Evolutionary conservation across 2,797 vertebrate species (phyloP), one percentile per base, ranked within the genome.

Genomic region (Takifugu ocellatus): DNA sequence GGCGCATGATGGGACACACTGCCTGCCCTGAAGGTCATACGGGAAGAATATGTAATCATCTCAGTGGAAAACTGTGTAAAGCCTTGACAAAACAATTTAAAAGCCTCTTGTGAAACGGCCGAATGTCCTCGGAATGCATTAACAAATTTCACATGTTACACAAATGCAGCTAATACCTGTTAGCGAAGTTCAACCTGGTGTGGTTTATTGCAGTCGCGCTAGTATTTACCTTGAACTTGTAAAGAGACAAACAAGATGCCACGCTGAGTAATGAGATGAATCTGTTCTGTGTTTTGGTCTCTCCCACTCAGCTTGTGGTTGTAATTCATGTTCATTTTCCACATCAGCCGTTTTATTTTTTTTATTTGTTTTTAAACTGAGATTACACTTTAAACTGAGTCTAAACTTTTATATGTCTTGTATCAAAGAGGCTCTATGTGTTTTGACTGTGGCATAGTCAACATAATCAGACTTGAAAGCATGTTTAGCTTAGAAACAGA

Each of bases 21-120:
- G 51, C 43, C 49, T 50, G 66, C 65, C 67, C 73, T 54, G 59
- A 63, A 68, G 76, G 66, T 74, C 74, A 78, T 47, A 77, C 72
- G 43, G 58, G 68, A 49, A 66, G 43, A 70, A 69, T 75, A 53
- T 79, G 66, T 81, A 74, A 88, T 82, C 77, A 83, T 81, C 61
- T 58, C 68, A 66, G 58, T 55, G 59, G 61, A 82, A 65, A 65
- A 66, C 72, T 78, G 79, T 61, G 64, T 55, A 74, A 58, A 78
- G 69, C 71, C 69, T 54, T 66, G 46, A 50, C 63, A 62, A 50
- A 54, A 61, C 51, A 64, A 66, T 63, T 63, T 52, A 49, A 25
- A 39, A 45, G 48, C 21, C 8, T 24, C 48, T 76, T 63, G 61
- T 59, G 56, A 63, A 74, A 84, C 46, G 27, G 59, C 68, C 25